Evolutionary conservation across 2,888 invertebrate species (phyloP), one percentile per base, ranked within the genome.

Genomic region (Cepaea hortensis): DNA sequence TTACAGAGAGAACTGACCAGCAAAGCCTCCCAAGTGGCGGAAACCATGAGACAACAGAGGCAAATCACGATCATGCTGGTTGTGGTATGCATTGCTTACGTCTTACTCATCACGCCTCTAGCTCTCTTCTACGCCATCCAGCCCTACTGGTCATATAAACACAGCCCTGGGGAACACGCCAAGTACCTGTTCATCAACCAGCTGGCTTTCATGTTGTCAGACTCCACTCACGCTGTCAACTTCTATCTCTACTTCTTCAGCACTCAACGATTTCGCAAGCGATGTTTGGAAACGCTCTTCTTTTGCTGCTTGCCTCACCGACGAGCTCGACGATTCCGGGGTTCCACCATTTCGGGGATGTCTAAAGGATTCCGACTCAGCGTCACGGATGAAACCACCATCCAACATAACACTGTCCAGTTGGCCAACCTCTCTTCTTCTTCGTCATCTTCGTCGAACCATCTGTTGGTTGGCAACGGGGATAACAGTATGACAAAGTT

Each of bases 1-100:
- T 73, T 35, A 65, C 81, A 85, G 85, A 70, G 81, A n/a, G 81
- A 85, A 68, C 85, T 85, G 62, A 85, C 85, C 1, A 81, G 87
- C 76, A 84, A 88, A 20, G 81, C 84, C 13, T 88, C 88, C 18
- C 88, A 88, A 46, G 90, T 87, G n/a, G 90, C 88, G 3, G 92
- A 92, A 68, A 90, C 90, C 65, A 84, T 88, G 46, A 84, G 89
- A 18, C 91, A 92, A 62, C 92, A 92, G 79, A 88, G 90, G 20
- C 92, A 93, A 86, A 90, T 92, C 48, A 92, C 93, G 1, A 87
- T 91, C 72, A 93, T 93, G 93, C 85, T 93, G 50, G 84, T 92
- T 5, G 89, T 91, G 18, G 90, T 91, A 50, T 91, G 91, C 15
- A 81, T 92, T 13, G 90, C 90, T 18, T 93, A 92, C 80, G 89